Base-by-base conservation (phyloP, 2,888 invertebrate species). In the Diploptera punctata region DNA sequence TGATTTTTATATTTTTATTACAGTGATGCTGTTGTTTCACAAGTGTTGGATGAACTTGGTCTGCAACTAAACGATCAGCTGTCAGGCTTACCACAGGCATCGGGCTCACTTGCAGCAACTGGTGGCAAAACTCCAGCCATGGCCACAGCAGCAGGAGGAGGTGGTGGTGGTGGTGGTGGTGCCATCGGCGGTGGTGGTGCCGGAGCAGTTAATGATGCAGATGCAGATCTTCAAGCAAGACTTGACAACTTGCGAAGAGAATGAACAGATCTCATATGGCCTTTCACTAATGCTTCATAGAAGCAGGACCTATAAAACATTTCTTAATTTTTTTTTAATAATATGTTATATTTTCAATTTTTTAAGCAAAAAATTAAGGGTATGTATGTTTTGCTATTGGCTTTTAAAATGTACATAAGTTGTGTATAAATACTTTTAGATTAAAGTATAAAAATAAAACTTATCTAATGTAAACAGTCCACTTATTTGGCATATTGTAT, bases 21-120 rank as follows among this genome's bases (percentile, higher is more conserved):
- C 83, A 95, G 97, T 81, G 97, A 98, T 84, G 95, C 95, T 67
- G 92, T 98, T 78, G 98, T 99, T 38, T 89, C 93, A 1, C 97
- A 99, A 89, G 98, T 99, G 70, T 85, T 99, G 79, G 99, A 99
- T 83, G 99, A 99, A 85, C 86, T 99, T 77, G 99, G 99, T 33
- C 88, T 99, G 75, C 98, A 99, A 85, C 86, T 99, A 79, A 93
- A 91, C 76, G 98, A 98, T 83, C 93, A 95, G 82, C 86, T 99
- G 73, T 94, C 94, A 33, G 97, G 95, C 52, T 85, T 99, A 77
- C 98, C 98, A 1, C 85, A 87, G 78, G 88, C 90, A 0, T 85
- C 86, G 16, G 88, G 88, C 13, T 85, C 88, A 0, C 78, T 90
- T 47, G 86, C 87, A 43, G 83, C 86, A 47, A 78, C 84, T 52